Percentiles rank a stretch among this genome's conserved stretches.
Evolutionary conservation across 2,888 invertebrate species (phyloP).

Genomic region (Eucriotettix oculatus): DNA sequence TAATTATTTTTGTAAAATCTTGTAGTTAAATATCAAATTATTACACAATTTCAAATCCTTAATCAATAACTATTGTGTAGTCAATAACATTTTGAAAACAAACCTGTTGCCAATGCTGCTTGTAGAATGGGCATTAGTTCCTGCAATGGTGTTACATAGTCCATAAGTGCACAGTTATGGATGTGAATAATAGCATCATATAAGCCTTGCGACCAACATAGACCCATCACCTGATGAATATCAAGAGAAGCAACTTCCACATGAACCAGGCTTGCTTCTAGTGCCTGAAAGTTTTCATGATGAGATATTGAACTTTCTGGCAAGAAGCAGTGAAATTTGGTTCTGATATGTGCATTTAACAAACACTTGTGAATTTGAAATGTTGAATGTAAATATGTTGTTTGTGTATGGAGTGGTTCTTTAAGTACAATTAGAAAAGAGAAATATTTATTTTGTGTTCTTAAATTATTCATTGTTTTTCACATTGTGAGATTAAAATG

Average conservation of each 20-base stretch:
- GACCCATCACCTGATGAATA: slow-evolving; percentile 49
- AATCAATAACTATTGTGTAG: not conserved
- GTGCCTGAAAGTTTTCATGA: slow-evolving; percentile 24
- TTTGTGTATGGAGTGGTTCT: too few species aligned
- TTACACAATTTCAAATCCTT: not conserved
- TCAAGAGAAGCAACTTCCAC: slow-evolving; percentile 59
- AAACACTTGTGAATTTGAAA: too few species aligned
- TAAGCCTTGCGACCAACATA: slow-evolving; percentile 41
- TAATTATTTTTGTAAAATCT: not conserved
- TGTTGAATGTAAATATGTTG: too few species aligned
- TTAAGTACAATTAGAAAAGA: too few species aligned
- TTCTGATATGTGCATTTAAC: too few species aligned
- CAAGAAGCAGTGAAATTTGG: not conserved
- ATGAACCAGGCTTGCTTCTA: slow-evolving; percentile 55
- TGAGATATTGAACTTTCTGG: not conserved
- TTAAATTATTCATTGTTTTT: too few species aligned
- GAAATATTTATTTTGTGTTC: too few species aligned
- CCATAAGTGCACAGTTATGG: slow-evolving; percentile 57
- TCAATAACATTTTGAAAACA: slow-evolving; percentile 14
- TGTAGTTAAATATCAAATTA: not conserved
- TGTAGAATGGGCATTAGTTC: slow-evolving; percentile 41
- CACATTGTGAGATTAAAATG: too few species aligned
- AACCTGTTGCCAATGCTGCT: slow-evolving; percentile 25
- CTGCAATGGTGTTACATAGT: slow-evolving; percentile 56
- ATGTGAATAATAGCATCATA: slow-evolving; percentile 57